Base-by-base conservation (phyloP, 1,140 invertebrate species). In the Phortica variegata region DNA sequence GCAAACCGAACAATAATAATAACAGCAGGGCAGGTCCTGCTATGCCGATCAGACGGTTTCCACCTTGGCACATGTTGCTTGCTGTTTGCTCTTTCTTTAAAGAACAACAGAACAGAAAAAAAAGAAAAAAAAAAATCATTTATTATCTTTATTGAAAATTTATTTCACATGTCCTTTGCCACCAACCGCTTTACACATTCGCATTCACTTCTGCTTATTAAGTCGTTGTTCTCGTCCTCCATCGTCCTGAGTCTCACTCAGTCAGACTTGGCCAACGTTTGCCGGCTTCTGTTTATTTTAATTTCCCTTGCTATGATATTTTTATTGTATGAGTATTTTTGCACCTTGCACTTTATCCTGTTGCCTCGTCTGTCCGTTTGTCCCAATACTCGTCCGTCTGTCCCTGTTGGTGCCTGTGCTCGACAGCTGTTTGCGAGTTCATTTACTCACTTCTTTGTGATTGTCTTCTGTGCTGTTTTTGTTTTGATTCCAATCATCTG, bases 401-500 rank as follows among this genome's bases (percentile, higher is more conserved):
- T n/a, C n/a, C n/a, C n/a, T n/a, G 33, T 63, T 42, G 47, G 26
- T 32, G 49, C 18, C 36, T 38, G 39, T 46, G 32, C 53, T 40
- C 38, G 63, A 66, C 63, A 66, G 63, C 63, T 66, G 63, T 62
- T 66, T 57, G 60, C 41, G 13, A 34, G 33, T 15, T 15, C 10
- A 5, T 34, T 38, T 38, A n/a, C n/a, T 38, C 8, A 17, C 16
- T 38, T 38, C 6, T 17, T 4, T 29, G 42, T 38, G 31, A 43
- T 48, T 37, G 29, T 49, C 34, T 17, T 40, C 37, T 47, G 47
- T 54, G 44, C 47, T 58, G 54, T 46, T 56, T 68, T 66, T 66
- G 62, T 57, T 65, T 66, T 66, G 58, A 49, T 61, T 55, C 40
- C 26, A 31, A 66, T 66, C 63, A 66, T 66, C 63, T 66, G 63